These are phyloP conservation scores for Drosophila kambysellisi DNA, from an alignment of 2,888 invertebrate genomes.

Conservation along the genomic window DNA sequence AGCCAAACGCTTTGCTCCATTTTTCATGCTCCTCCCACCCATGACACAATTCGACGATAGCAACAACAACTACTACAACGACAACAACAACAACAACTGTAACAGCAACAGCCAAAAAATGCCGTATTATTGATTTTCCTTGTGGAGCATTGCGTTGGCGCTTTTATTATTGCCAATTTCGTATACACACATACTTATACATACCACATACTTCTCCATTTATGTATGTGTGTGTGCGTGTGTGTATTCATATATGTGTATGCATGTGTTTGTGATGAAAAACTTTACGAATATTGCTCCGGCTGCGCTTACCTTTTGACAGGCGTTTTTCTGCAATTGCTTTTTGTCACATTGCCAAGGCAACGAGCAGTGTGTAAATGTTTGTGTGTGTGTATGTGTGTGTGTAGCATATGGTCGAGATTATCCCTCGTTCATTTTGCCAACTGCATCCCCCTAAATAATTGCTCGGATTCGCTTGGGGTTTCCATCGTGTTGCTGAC, in stretches of 20 bases:
- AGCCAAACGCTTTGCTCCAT: conserved; percentile 48
- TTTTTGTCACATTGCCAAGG: conserved; percentile 77
- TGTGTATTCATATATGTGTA: background rate
- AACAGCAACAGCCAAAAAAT: conserved; percentile 46
- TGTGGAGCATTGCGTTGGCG: conserved; percentile 57
- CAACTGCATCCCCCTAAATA: conserved; percentile 41
- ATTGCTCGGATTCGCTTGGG: conserved; percentile 11
- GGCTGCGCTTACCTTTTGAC: conserved; percentile 48
- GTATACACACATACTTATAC: conserved; percentile 22
- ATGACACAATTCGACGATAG: conserved; percentile 45
- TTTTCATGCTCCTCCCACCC: conserved; percentile 42
- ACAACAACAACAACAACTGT: conserved; percentile 9
- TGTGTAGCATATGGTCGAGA: conserved; percentile 62
- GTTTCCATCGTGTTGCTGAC: conserved; percentile 40
- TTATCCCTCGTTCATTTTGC: conserved; percentile 34
- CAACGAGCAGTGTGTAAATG: conserved; percentile 54
- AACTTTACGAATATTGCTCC: conserved; percentile 46
- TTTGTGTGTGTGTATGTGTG: background rate
- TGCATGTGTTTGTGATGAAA: conserved; percentile 21
- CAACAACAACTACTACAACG: conserved; percentile 26
- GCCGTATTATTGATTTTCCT: conserved; percentile 70
- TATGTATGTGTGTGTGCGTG: background rate
- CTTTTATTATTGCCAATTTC: conserved; percentile 53
- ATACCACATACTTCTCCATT: background rate
- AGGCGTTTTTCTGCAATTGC: conserved; percentile 58